Conservation (phyloP, 37 sponge, comb jelly and placozoan species). For the Ephydatia muelleri region DNA sequence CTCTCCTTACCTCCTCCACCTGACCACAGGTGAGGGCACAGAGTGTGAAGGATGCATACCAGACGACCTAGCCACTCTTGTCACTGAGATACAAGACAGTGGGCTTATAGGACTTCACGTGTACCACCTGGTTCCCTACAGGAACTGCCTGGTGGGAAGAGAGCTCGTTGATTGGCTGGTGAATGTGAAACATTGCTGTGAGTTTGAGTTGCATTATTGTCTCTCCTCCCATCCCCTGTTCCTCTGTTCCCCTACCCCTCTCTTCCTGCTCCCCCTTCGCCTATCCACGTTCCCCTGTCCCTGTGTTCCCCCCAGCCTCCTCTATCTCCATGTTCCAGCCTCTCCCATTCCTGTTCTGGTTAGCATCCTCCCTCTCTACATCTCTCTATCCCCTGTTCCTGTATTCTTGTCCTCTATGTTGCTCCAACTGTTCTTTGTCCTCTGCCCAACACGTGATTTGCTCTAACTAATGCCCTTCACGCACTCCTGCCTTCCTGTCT, state of each 20-base stretch:
- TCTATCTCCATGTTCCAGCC: not conserved
- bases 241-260: not conserved
- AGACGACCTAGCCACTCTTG: slow-evolving; percentile 80
- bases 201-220: no score
- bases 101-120: slow-evolving; percentile 70
- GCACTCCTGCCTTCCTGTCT: no score
- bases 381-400: not conserved
- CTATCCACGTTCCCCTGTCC: no score
- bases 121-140: slow-evolving; percentile 71
- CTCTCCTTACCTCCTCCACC: not conserved
- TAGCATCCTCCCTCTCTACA: not conserved
- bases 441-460: no score
- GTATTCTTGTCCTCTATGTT: no score
- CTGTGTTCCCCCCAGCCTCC: not conserved
- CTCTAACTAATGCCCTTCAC: no score
- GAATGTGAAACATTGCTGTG: slow-evolving; percentile 21
- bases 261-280: not conserved
- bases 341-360: not conserved
- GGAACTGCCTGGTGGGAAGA: slow-evolving; percentile 73
- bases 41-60: slow-evolving; percentile 51
- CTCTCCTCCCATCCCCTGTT: not conserved
- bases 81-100: slow-evolving; percentile 74
- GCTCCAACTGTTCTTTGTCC: no score
- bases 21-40: not conserved
- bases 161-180: slow-evolving; percentile 88